Conservation (phyloP, 2,888 invertebrate species). For the Ophion obscuratus region DNA sequence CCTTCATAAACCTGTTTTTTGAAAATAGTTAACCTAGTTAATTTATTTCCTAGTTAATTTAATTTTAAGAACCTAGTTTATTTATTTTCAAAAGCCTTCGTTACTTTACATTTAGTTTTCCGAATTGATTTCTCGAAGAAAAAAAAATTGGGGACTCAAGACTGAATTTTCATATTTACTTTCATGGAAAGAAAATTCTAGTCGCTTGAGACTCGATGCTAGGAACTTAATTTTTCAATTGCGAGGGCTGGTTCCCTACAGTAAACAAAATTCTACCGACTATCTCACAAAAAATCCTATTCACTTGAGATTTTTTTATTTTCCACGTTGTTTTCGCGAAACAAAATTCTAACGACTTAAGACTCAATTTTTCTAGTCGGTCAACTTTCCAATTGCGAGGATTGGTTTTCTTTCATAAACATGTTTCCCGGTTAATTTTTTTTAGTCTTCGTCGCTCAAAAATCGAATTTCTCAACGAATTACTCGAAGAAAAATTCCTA, state of each 20-base stretch:
- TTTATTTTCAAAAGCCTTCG: background rate
- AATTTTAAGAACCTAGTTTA: too few species aligned
- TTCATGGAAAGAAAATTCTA: too few species aligned
- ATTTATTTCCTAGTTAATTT: background rate
- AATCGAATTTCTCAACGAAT: too few species aligned
- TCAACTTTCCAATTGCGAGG: background rate
- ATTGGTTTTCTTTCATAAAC: background rate
- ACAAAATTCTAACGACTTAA: background rate
- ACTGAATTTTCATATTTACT: too few species aligned
- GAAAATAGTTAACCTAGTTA: too few species aligned
- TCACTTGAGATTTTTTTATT: background rate
- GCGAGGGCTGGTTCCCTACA: background rate
- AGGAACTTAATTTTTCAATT: background rate
- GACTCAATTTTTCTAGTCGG: background rate
- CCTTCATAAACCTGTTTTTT: background rate
- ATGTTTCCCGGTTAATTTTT: background rate
- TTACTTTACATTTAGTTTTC: too few species aligned
- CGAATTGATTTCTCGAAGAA: too few species aligned
- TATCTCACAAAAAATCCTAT: background rate
- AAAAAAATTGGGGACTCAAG: too few species aligned
- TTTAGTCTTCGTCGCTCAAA: too few species aligned
- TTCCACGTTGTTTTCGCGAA: background rate
- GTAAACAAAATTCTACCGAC: background rate
- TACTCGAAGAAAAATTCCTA: too few species aligned
- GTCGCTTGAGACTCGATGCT: background rate